Conservation (phyloP, 2,113 vertebrate genomes). For the Tragelaphus imberbis region DNA sequence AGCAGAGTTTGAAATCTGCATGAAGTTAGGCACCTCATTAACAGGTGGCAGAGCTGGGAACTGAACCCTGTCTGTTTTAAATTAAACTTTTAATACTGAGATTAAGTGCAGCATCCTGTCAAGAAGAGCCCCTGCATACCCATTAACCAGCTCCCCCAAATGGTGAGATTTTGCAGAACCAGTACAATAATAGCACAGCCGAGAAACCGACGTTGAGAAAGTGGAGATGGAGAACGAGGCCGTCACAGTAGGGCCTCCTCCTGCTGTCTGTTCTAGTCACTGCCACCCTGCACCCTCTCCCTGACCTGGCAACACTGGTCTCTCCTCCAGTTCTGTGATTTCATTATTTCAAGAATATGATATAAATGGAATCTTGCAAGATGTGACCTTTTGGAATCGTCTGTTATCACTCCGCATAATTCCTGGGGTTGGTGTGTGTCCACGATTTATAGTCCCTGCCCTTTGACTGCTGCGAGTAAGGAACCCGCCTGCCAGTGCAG, state of each 20-base stretch:
- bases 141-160: not conserved
- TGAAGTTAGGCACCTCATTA: not conserved
- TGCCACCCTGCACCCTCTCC: too few relatives aligned
- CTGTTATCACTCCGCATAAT: not conserved
- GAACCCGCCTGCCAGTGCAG: not conserved
- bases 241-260: not conserved
- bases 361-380: not conserved
- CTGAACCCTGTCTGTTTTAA: not conserved
- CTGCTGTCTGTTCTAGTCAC: accelerated
- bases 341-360: not conserved
- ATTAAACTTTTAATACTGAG: not conserved
- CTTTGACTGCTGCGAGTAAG: not conserved
- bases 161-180: not conserved
- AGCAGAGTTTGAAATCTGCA: not conserved
- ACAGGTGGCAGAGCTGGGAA: not conserved
- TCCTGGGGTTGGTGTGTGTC: not conserved
- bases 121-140: not conserved
- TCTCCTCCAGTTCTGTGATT: not conserved
- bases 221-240: not conserved
- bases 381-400: not conserved
- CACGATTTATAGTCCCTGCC: too few relatives aligned
- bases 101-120: not conserved
- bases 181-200: not conserved
- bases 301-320: not conserved
- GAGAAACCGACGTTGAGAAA: accelerated